Conservation (phyloP, 2,113 vertebrate species). For the Lipophrys pholis region DNA sequence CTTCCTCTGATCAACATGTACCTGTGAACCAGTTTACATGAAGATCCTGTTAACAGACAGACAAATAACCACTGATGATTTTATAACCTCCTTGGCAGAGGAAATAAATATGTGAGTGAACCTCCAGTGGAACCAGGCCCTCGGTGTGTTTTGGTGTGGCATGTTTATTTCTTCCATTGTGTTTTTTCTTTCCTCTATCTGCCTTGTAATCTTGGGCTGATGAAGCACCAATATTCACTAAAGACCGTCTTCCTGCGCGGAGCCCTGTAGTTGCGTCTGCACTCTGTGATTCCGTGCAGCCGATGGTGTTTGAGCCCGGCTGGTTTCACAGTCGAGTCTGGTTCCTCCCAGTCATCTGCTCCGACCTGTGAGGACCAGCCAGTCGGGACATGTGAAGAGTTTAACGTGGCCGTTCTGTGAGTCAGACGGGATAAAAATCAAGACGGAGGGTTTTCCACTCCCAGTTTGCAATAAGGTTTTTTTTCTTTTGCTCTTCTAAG, state of each 20-base stretch:
- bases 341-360: conserved; percentile 14
- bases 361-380: conserved; percentile 37
- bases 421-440: conserved; percentile 34
- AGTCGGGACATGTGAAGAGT: conserved; percentile 55
- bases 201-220: not conserved
- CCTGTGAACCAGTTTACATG: too few relatives aligned
- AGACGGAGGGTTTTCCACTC: conserved; percentile 43
- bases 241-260: conserved; percentile 4
- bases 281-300: conserved; percentile 26
- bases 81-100: too few relatives aligned
- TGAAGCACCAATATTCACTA: not conserved
- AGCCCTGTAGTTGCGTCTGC: not conserved
- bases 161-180: not conserved
- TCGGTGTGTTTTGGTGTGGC: not conserved
- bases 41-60: too few relatives aligned
- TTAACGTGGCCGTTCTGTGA: conserved; percentile 54
- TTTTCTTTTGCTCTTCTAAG: conserved; percentile 29
- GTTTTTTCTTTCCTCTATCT: not conserved
- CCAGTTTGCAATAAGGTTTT: conserved; percentile 44
- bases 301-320: conserved; percentile 27
- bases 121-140: too few relatives aligned
- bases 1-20: too few relatives aligned
- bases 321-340: conserved; percentile 50
- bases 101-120: too few relatives aligned
- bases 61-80: too few relatives aligned